Conservation (phyloP, 2,888 invertebrate species). For the Brenthis hecate region DNA sequence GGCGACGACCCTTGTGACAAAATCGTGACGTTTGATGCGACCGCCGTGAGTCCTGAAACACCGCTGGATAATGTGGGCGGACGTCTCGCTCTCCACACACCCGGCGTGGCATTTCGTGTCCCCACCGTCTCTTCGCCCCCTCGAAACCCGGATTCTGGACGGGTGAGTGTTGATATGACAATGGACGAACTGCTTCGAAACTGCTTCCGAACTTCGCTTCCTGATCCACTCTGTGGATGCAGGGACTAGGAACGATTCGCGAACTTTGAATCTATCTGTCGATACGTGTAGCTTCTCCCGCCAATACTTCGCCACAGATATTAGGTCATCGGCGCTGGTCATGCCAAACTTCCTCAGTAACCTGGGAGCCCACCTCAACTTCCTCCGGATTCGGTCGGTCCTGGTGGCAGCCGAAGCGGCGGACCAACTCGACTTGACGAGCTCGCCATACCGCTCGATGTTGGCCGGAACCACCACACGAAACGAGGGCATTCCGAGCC, state of each 20-base stretch:
- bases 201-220: no score
- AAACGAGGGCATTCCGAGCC: conserved; percentile 45
- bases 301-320: no score
- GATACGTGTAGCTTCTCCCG: no score
- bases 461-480: conserved; percentile 43
- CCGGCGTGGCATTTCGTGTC: not conserved
- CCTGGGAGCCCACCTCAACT: conserved; percentile 28
- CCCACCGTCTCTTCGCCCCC: not conserved
- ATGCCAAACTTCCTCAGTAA: not conserved
- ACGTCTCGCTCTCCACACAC: not conserved
- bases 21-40: conserved; percentile 50
- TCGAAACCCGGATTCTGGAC: conserved; percentile 20
- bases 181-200: conserved; percentile 46
- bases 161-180: conserved; percentile 51
- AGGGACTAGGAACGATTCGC: conserved; percentile 3
- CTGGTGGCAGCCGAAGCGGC: conserved; percentile 42
- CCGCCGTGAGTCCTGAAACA: conserved; percentile 51
- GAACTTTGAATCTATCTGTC: no score
- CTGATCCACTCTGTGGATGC: conserved; percentile 39
- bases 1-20: conserved; percentile 41
- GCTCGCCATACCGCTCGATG: conserved; percentile 40
- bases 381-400: conserved; percentile 38
- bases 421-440: conserved; percentile 37
- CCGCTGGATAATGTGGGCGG: conserved; percentile 27
- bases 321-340: not conserved